These are phyloP conservation scores for Trachelipus rathkii DNA, from an alignment of 1,140 invertebrate genomes.

Conservation along the genomic window DNA sequence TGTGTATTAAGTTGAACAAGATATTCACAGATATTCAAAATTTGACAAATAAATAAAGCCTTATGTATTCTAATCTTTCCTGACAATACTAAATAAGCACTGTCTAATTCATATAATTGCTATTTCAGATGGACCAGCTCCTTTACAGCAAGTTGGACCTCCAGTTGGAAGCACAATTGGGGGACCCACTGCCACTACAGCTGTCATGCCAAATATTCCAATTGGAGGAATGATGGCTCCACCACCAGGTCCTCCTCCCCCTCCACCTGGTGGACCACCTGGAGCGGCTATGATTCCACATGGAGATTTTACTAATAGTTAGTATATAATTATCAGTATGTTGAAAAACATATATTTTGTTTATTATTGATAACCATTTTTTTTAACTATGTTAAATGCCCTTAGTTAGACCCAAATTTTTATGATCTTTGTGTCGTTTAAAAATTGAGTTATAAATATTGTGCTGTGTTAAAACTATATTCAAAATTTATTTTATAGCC, in stretches of 20 bases:
- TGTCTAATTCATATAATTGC: neutral
- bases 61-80: too few species aligned
- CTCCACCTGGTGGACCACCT: neutral
- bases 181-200: neutral
- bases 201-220: neutral
- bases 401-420: too few species aligned
- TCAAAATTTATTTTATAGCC: too few species aligned
- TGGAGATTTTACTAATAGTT: constrained; percentile 5
- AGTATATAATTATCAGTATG: neutral
- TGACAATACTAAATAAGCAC: too few species aligned
- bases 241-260: neutral
- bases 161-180: neutral
- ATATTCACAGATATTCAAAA: too few species aligned
- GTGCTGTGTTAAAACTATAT: too few species aligned
- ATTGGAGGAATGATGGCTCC: neutral
- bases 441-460: too few species aligned
- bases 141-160: neutral
- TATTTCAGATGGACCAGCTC: neutral
- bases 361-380: too few species aligned
- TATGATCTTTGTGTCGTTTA: too few species aligned
- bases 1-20: too few species aligned
- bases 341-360: neutral
- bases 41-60: too few species aligned
- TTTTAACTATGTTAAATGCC: too few species aligned
- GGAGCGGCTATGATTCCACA: constrained; percentile 3